Conservation (phyloP, 23 tunicate species). For the Halocynthia aurantium region DNA sequence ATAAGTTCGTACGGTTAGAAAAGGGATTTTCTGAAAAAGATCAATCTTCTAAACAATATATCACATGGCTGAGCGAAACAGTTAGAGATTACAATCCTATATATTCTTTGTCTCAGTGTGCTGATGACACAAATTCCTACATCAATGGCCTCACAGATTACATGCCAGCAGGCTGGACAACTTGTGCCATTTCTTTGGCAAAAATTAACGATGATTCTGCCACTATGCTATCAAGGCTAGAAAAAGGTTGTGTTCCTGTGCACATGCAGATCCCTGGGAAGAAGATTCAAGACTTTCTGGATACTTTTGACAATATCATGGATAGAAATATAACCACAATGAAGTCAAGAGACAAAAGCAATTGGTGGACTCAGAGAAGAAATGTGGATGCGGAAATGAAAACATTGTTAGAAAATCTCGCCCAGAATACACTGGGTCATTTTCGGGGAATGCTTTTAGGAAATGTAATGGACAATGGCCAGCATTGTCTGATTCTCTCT, state of each 20-base stretch:
- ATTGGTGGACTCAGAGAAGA: constrained; percentile 27
- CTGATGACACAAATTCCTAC: neutral
- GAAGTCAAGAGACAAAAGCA: constrained; percentile 13
- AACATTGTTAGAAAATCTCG: neutral
- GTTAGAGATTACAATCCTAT: neutral
- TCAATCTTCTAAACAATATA: too few species aligned
- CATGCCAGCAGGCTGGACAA: constrained; percentile 7
- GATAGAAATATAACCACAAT: constrained; percentile 6
- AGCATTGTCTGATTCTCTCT: neutral
- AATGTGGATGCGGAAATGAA: constrained; percentile 2
- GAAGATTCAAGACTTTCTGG: neutral
- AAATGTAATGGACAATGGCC: neutral
- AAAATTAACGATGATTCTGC: neutral
- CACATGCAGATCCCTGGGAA: constrained; percentile 9
- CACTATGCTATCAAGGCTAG: neutral
- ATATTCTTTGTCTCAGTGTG: neutral
- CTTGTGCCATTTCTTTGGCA: constrained; percentile 6
- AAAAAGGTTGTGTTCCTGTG: neutral
- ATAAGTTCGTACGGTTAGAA: neutral
- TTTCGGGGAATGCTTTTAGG: constrained; percentile 1
- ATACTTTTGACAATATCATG: constrained; percentile 8
- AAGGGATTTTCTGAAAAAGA: neutral
- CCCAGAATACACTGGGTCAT: neutral
- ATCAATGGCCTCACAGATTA: constrained; percentile 2
- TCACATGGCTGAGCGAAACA: neutral